Conservation (phyloP, 2,888 invertebrate genomes). For the Euzophera pinguis region DNA sequence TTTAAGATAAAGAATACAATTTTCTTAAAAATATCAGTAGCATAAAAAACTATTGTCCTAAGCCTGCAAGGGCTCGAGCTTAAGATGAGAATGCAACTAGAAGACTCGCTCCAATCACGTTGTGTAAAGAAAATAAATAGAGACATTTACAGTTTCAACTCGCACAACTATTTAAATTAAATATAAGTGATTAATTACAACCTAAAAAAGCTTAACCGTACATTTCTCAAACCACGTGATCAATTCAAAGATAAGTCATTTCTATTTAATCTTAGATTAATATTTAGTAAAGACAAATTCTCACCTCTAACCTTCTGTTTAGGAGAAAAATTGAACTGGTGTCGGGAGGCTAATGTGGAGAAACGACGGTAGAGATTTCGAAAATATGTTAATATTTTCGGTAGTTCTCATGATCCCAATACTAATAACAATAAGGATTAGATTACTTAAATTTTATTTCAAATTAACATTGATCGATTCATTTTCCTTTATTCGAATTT, state of each 20-base stretch:
- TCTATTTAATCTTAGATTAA: slow-evolving; percentile 31
- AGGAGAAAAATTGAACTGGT: slow-evolving; percentile 42
- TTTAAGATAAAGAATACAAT: too few species aligned
- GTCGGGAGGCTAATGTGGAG: slow-evolving; percentile 50
- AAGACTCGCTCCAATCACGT: too few species aligned
- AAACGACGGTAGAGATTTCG: slow-evolving; percentile 25
- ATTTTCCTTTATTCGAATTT: too few species aligned
- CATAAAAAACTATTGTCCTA: too few species aligned
- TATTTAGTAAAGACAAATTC: slow-evolving; percentile 46
- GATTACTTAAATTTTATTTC: background rate
- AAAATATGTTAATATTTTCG: background rate
- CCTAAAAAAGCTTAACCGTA: background rate
- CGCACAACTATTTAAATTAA: background rate
- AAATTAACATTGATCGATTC: background rate
- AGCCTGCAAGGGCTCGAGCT: too few species aligned
- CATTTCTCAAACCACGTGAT: slow-evolving; percentile 22
- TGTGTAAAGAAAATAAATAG: too few species aligned
- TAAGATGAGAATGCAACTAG: too few species aligned
- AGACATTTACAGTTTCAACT: background rate
- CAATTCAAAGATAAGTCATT: slow-evolving; percentile 36
- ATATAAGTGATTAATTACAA: slow-evolving; percentile 2
- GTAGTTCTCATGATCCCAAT: background rate
- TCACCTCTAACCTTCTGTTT: slow-evolving; percentile 52
- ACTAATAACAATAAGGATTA: background rate
- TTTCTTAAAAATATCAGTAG: too few species aligned